Evolutionary conservation across 64 coral and sea anemone species (phyloP).

Genomic region (Montipora foliosa): DNA sequence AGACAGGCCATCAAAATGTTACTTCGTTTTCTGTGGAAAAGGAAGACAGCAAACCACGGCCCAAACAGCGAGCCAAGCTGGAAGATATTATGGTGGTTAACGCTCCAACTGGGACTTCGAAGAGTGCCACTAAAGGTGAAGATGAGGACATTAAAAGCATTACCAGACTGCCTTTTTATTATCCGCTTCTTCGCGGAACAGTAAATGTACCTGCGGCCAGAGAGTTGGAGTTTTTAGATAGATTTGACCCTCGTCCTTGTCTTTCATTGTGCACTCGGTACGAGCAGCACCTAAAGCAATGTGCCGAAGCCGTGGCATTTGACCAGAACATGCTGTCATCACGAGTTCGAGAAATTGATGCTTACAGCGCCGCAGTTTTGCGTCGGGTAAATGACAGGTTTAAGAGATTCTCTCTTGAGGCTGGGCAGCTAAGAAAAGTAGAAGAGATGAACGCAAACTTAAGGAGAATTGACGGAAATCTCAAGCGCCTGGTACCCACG

Average conservation of each 20-base stretch:
- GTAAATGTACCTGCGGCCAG: constrained; percentile 37
- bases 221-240: constrained; percentile 86
- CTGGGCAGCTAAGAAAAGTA: constrained; percentile 79
- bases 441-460: constrained; percentile 86
- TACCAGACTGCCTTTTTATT: constrained; percentile 59
- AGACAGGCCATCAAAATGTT: constrained; percentile 6
- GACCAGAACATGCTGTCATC: constrained; percentile 92
- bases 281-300: constrained; percentile 88
- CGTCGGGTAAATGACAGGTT: constrained; percentile 80
- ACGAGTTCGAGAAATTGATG: constrained; percentile 86
- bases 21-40: constrained; percentile 68
- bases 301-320: constrained; percentile 93
- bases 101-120: constrained; percentile 52
- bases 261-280: constrained; percentile 86
- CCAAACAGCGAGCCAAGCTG: constrained; percentile 74
- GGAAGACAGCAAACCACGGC: constrained; percentile 10
- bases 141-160: constrained; percentile 82
- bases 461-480: constrained; percentile 82
- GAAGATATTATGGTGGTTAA: constrained; percentile 95
- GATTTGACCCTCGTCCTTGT: constrained; percentile 69
- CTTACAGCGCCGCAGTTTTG: constrained; percentile 66
- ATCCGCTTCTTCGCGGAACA: constrained; percentile 77
- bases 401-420: constrained; percentile 60
- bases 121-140: constrained; percentile 30
- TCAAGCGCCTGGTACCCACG: constrained; percentile 86